A percentile compares a stretch with the other conserved stretches of the same genome.
phyloP scores from a whole-genome alignment of 1,140 invertebrate genomes.

The Lasioglossum albipes region DNA sequence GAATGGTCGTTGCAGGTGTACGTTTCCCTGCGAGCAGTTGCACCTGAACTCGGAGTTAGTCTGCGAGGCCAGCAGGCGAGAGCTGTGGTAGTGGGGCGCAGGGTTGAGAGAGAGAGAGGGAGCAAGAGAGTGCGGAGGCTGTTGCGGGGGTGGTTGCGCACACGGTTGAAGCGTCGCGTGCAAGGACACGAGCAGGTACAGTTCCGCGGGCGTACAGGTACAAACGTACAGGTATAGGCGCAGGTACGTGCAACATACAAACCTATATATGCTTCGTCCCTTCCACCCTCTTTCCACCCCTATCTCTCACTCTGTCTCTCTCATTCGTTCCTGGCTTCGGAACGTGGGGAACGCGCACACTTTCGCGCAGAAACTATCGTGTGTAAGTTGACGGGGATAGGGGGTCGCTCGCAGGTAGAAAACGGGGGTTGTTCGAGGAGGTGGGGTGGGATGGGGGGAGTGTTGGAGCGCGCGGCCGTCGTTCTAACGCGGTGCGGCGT shows the following conservation, averaged over 20 bases:
- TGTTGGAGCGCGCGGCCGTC: constrained; percentile 53
- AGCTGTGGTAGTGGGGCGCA: background rate
- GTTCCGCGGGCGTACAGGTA: background rate
- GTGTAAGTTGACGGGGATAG: constrained; percentile 46
- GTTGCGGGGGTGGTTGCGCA: background rate
- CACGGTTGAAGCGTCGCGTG: constrained; percentile 3
- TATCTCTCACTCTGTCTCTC: background rate
- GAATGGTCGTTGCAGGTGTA: background rate
- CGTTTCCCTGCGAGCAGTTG: background rate
- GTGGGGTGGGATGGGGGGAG: background rate
- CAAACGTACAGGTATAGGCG: background rate
- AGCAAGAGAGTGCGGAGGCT: background rate
- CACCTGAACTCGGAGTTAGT: background rate
- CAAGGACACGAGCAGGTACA: background rate
- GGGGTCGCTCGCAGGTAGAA: constrained; percentile 33
- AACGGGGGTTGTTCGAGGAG: constrained; percentile 41
- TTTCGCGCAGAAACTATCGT: constrained; percentile 61
- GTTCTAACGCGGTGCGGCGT: constrained; percentile 55
- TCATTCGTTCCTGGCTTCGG: constrained; percentile 8
- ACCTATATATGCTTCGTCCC: too few species aligned
- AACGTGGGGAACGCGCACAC: constrained; percentile 39
- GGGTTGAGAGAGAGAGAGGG: too few species aligned
- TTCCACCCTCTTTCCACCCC: too few species aligned
- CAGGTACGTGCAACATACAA: too few species aligned
- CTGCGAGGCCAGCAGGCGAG: background rate